These are phyloP conservation scores for Dryocosmus kuriphilus DNA, from an alignment of 2,888 invertebrate genomes.

Conservation along the genomic window DNA sequence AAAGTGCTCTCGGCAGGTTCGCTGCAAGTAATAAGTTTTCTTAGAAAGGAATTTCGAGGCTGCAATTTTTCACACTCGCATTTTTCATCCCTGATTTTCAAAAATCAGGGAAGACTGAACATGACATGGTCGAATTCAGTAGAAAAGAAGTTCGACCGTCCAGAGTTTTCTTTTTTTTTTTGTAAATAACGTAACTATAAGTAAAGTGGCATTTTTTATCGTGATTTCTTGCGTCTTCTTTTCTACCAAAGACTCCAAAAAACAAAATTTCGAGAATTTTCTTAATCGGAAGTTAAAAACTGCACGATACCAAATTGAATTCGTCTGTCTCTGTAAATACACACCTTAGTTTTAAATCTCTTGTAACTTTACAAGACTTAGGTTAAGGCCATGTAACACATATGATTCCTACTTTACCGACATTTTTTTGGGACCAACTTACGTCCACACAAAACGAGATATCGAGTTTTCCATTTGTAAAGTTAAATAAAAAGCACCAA, in stretches of 20 bases:
- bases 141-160: slow-evolving; percentile 11
- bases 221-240: slow-evolving; percentile 13
- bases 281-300: neutral
- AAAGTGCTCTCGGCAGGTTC: too few species aligned
- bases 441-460: too few species aligned
- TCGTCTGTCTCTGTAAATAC: slow-evolving; percentile 38
- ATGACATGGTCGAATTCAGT: slow-evolving; percentile 35
- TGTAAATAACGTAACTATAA: slow-evolving; percentile 27
- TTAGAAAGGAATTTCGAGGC: too few species aligned
- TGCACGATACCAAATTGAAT: slow-evolving; percentile 37
- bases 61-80: slow-evolving; percentile 15
- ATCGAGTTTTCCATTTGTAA: too few species aligned
- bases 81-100: neutral
- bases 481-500: too few species aligned
- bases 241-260: slow-evolving; percentile 40
- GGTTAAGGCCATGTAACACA: too few species aligned
- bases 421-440: too few species aligned
- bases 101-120: slow-evolving; percentile 26
- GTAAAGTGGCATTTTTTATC: neutral
- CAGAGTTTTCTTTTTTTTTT: neutral
- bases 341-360: slow-evolving; percentile 19
- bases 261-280: too few species aligned
- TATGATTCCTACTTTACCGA: too few species aligned
- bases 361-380: slow-evolving; percentile 4
- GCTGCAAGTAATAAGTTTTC: too few species aligned